A percentile compares a stretch with the other conserved stretches of the same genome.
phyloP scores from a whole-genome alignment of 2,113 vertebrate genomes.

The Sterrhoptilus dennistouni region DNA sequence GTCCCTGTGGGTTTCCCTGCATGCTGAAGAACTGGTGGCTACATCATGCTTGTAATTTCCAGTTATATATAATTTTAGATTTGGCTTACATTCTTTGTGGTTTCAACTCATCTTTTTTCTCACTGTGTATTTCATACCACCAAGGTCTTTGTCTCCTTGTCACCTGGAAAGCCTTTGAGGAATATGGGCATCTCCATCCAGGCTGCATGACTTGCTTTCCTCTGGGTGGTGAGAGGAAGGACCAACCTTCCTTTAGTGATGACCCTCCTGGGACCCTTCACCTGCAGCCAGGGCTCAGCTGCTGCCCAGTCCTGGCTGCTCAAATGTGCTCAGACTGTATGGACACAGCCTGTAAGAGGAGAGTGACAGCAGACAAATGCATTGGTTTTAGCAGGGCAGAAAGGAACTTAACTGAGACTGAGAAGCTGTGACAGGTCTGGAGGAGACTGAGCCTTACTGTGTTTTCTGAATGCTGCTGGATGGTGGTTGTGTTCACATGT shows the following conservation, averaged over 20 bases:
- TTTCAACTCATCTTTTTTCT: not conserved
- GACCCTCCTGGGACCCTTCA: not conserved
- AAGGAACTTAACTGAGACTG: not conserved
- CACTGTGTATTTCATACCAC: accelerated
- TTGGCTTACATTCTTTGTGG: not conserved
- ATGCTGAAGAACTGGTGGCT: not conserved
- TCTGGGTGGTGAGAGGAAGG: not conserved
- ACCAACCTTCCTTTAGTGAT: no score
- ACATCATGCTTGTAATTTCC: not conserved
- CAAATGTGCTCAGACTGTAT: accelerated
- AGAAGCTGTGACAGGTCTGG: not conserved
- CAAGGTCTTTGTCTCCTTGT: not conserved
- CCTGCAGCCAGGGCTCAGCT: not conserved
- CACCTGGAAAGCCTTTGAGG: not conserved
- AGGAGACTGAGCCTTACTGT: not conserved
- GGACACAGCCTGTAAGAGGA: not conserved
- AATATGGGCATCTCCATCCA: not conserved
- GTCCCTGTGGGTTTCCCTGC: not conserved
- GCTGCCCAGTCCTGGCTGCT: not conserved
- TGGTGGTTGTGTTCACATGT: accelerated
- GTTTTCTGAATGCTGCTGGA: not conserved
- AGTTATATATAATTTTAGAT: not conserved
- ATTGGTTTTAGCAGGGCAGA: not conserved
- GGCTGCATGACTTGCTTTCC: not conserved
- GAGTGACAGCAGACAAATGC: not conserved